phyloP scores from a whole-genome alignment of 2,797 vertebrate genomes.

The Erethizon dorsatum region DNA sequence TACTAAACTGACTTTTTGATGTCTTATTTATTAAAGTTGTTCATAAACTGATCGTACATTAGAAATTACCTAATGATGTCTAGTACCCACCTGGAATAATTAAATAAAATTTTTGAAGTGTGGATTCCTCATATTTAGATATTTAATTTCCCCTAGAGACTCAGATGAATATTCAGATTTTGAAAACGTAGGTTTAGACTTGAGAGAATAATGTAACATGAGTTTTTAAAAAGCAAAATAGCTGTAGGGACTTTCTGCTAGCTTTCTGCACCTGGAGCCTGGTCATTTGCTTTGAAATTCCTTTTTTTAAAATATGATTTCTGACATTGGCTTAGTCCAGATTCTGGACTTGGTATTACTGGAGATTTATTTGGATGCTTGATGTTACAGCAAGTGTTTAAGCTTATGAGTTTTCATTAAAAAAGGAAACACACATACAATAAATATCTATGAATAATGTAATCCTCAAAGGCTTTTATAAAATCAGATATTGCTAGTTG shows the following conservation, averaged over 20 bases:
- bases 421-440: not conserved
- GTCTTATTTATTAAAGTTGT: not conserved
- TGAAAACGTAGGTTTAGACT: not conserved
- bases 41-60: not conserved
- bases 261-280: not conserved
- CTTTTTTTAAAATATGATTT: not conserved
- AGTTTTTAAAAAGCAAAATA: not conserved
- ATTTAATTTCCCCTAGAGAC: not conserved
- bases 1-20: not conserved
- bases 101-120: not conserved
- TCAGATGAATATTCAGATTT: not conserved
- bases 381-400: not conserved
- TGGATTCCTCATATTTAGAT: not conserved
- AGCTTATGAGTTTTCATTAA: not conserved
- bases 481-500: not conserved
- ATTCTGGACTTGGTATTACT: not conserved
- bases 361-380: not conserved
- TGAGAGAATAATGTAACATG: no score
- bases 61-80: not conserved
- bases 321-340: not conserved
- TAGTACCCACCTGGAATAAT: not conserved
- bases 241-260: not conserved
- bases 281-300: not conserved
- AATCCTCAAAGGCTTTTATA: not conserved
- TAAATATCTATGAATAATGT: not conserved